These are phyloP conservation scores for Danio rerio DNA, from an alignment of 2,113 vertebrate species.

Conservation along the genomic window DNA sequence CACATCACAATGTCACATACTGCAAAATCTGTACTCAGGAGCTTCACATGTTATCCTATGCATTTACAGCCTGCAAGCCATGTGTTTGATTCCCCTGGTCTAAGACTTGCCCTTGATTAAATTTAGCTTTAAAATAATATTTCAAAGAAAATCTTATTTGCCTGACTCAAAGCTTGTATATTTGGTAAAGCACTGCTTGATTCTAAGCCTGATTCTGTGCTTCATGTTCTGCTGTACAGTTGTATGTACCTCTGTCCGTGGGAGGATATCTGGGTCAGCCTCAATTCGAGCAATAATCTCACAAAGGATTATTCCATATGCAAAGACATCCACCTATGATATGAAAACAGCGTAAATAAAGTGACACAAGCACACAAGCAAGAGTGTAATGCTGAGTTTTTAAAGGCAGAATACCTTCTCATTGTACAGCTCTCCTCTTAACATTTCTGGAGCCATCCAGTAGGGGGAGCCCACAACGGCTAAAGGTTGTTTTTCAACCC, in stretches of 20 bases:
- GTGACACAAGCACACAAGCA: background rate
- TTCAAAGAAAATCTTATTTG: background rate
- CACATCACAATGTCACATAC: too few relatives aligned
- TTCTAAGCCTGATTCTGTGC: background rate
- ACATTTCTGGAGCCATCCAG: slow-evolving; percentile 97
- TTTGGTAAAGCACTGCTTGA: background rate
- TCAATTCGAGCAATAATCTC: slow-evolving; percentile 93
- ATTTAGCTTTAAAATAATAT: background rate
- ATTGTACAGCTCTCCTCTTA: slow-evolving; percentile 90
- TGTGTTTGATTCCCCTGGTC: background rate
- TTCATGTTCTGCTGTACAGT: background rate
- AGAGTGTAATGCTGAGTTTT: background rate
- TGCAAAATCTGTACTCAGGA: too few relatives aligned
- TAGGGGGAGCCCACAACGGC: slow-evolving; percentile 94
- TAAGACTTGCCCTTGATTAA: background rate
- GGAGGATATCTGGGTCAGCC: slow-evolving; percentile 92
- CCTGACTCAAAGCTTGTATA: background rate
- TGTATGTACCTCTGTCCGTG: slow-evolving; percentile 86
- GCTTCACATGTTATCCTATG: too few relatives aligned
- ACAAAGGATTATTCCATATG: slow-evolving; percentile 92
- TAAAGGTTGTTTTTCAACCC: slow-evolving; percentile 83
- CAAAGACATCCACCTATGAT: slow-evolving; percentile 83
- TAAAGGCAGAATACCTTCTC: slow-evolving; percentile 83
- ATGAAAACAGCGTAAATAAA: background rate
- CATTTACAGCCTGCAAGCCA: too few relatives aligned